phyloP scores from a whole-genome alignment of 1,140 invertebrate genomes.

The Wasmannia auropunctata region DNA sequence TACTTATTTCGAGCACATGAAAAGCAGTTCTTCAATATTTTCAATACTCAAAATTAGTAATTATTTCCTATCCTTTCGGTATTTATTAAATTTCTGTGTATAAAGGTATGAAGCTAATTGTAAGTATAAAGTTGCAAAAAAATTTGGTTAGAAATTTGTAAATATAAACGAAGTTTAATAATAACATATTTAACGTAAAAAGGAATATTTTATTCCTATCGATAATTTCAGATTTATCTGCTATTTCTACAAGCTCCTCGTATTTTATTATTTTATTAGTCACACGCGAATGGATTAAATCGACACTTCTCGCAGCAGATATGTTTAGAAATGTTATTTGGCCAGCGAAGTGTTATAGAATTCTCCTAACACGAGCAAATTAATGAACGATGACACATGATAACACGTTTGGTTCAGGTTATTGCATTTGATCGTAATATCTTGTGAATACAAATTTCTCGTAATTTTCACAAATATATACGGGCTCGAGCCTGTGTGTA shows the following conservation, averaged over 20 bases:
- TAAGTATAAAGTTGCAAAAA: neutral
- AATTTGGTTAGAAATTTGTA: neutral
- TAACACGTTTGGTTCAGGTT: constrained; percentile 34
- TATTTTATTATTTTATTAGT: neutral
- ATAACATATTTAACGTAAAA: neutral
- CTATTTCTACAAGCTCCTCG: neutral
- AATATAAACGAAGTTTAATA: neutral
- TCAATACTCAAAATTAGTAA: too few relatives aligned
- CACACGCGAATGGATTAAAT: neutral
- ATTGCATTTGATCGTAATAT: constrained; percentile 55
- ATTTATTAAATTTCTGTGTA: too few relatives aligned
- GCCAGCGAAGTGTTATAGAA: constrained; percentile 29
- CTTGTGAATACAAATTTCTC: constrained; percentile 54
- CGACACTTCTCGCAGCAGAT: neutral
- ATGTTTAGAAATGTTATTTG: constrained; percentile 44
- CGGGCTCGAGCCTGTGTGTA: neutral
- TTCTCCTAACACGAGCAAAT: constrained; percentile 44
- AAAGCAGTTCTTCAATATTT: too few relatives aligned
- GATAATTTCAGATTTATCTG: neutral
- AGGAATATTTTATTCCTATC: neutral
- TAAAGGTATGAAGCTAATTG: too few relatives aligned
- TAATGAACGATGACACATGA: constrained; percentile 54
- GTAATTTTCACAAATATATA: constrained; percentile 46
- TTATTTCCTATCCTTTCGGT: too few relatives aligned
- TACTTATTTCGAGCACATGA: too few relatives aligned